phyloP scores from a whole-genome alignment of 2,797 vertebrate genomes.

The Sparidentex hasta region DNA sequence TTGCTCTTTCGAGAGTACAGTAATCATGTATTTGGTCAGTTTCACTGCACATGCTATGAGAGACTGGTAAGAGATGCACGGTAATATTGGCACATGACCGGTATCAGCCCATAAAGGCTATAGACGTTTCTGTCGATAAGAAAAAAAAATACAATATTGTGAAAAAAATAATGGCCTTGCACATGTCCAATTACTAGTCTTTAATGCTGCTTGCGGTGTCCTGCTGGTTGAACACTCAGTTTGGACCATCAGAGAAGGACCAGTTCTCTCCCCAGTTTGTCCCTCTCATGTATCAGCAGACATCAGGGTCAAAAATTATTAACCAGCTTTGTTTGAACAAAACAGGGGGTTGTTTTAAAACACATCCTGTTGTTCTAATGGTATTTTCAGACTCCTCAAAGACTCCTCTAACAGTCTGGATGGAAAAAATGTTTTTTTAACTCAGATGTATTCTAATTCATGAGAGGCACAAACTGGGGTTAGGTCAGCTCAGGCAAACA shows the following conservation, averaged over 20 bases:
- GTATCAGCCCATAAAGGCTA: too few species aligned
- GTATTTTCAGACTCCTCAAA: background rate
- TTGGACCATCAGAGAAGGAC: background rate
- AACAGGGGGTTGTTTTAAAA: background rate
- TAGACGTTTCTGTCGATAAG: too few species aligned
- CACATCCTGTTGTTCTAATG: background rate
- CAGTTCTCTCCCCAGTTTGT: background rate
- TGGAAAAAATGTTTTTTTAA: background rate
- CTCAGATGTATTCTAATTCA: background rate
- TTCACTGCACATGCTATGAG: background rate
- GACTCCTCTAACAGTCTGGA: background rate
- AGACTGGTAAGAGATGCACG: background rate
- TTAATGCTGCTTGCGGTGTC: too few species aligned
- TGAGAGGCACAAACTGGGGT: background rate
- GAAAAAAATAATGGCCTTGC: background rate
- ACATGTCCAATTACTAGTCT: background rate
- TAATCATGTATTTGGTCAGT: background rate
- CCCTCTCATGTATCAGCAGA: background rate
- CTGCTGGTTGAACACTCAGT: background rate
- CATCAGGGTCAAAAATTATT: background rate
- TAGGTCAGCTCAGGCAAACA: background rate
- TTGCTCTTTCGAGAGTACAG: background rate
- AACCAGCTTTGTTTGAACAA: background rate
- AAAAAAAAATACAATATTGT: too few species aligned
- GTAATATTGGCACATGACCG: too few species aligned